Evolutionary conservation across 2,888 invertebrate genomes (phyloP), one percentile per base, ranked within the genome.

Genomic region (Euphydryas editha): DNA sequence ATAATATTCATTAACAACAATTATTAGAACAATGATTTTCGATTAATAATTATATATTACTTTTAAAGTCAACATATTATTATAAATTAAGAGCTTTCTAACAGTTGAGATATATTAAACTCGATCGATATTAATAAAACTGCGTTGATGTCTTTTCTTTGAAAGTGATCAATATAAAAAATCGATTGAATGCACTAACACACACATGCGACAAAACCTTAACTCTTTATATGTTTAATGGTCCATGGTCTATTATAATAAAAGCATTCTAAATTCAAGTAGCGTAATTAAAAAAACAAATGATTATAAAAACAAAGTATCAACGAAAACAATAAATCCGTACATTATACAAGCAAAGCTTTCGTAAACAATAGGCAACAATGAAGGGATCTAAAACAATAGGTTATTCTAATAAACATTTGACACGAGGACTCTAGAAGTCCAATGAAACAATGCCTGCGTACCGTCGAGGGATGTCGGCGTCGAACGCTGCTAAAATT

Each of bases 361-460:
- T 51, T 62, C 72, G 55, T 65, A 61, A 71, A 72, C 74, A 74
- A 70, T 70, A 72, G 73, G n/a, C 42, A 64, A 59, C 51, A 51
- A 57, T 20, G 51, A 11, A 51, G 51, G 63, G 64, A 73, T 73
- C 80, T 84, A 88, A 86, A 90, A 89, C 82, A 76, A 77, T 70
- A 72, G 79, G 83, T 65, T 65, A 83, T 85, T 85, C 83, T 84
- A 84, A 82, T 79, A 86, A 83, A 84, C 78, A 83, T 80, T 81
- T 73, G 76, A 82, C 80, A 82, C 81, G 80, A 85, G 81, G 81
- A 80, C 81, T 78, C 78, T 80, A 81, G 75, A 79, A 78, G 76
- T 77, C 78, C 76, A 46, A 64, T 42, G 65, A 70, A 73, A 76
- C 75, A 77, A 76, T 73, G 73, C 79, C 77, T 80, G 81, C 83